Conservation (phyloP, 2,797 vertebrate species). For the Microctenopoma lineatum region DNA sequence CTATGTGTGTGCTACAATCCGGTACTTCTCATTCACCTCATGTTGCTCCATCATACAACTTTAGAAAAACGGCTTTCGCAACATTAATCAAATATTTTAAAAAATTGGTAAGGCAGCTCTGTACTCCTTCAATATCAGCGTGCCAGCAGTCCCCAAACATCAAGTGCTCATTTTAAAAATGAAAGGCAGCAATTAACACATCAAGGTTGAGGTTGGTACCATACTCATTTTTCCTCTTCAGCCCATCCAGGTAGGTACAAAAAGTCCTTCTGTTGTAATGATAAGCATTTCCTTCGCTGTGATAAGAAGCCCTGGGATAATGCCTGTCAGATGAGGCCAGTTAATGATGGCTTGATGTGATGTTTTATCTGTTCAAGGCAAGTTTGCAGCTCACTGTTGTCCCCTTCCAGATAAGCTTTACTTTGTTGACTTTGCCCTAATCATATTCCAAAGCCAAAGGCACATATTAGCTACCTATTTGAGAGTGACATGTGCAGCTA, state of each 20-base stretch:
- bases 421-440: constrained; percentile 73
- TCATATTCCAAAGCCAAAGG: constrained; percentile 47
- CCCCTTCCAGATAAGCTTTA: constrained; percentile 65
- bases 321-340: constrained; percentile 67
- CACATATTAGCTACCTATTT: constrained; percentile 70
- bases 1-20: constrained; percentile 14
- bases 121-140: constrained; percentile 1
- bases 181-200: constrained; percentile 66
- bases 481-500: constrained; percentile 63
- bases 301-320: constrained; percentile 68
- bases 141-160: constrained; percentile 29
- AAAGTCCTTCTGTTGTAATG: constrained; percentile 54
- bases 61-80: constrained; percentile 13
- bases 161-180: constrained; percentile 51
- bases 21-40: constrained; percentile 15
- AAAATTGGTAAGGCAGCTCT: constrained; percentile 9
- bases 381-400: constrained; percentile 49
- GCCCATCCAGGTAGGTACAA: constrained; percentile 55
- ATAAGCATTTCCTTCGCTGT: constrained; percentile 65
- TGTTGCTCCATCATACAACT: constrained; percentile 11
- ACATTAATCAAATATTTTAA: constrained; percentile 8
- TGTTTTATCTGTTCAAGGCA: constrained; percentile 67
- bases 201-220: constrained; percentile 60
- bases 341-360: constrained; percentile 68
- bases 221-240: neutral